Evolutionary conservation across 2,797 vertebrate genomes (phyloP).

Genomic region (Chelonia mydas): DNA sequence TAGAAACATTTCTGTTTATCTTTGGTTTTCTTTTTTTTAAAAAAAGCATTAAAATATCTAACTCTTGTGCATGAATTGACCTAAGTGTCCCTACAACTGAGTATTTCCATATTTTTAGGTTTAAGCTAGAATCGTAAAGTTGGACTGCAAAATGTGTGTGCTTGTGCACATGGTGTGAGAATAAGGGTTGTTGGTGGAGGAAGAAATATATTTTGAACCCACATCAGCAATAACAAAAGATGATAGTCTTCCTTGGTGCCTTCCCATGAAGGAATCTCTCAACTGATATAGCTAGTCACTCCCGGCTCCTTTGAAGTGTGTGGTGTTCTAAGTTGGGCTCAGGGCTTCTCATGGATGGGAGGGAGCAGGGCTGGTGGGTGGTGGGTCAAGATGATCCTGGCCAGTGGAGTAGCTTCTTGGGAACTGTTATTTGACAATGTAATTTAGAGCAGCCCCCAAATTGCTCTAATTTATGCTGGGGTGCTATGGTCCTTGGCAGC

Average conservation of each 20-base stretch:
- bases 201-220: background rate
- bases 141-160: background rate
- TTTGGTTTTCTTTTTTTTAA: background rate
- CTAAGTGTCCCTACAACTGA: background rate
- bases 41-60: background rate
- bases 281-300: background rate
- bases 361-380: background rate
- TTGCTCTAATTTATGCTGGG: background rate
- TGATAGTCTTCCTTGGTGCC: background rate
- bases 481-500: background rate
- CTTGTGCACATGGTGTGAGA: background rate
- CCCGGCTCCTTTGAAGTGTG: background rate
- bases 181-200: background rate
- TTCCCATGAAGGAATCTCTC: background rate
- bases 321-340: background rate
- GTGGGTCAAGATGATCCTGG: background rate
- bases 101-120: background rate
- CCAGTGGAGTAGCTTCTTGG: background rate
- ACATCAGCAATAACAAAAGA: background rate
- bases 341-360: background rate
- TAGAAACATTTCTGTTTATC: background rate
- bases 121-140: background rate
- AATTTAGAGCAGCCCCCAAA: background rate
- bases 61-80: background rate
- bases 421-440: background rate